Evolutionary conservation across 2,797 vertebrate species (phyloP).

Genomic region (Bryconaethiops microstoma): DNA sequence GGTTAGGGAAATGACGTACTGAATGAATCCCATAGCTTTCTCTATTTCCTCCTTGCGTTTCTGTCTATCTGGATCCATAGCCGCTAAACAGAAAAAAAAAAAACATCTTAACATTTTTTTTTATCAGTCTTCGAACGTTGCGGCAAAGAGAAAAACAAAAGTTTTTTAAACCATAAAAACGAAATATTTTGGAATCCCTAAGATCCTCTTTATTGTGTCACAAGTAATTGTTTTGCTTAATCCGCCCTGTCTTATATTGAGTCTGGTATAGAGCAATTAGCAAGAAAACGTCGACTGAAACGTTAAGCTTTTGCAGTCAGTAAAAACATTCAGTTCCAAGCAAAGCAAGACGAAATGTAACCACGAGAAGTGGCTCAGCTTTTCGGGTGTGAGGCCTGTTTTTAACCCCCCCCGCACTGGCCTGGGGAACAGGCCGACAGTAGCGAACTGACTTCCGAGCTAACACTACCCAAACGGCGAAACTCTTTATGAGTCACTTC

Average conservation of each 20-base stretch:
- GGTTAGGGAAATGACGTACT: conserved; percentile 80
- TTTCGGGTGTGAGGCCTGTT: conserved; percentile 14
- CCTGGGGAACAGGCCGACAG: conserved; percentile 13
- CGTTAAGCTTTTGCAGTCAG: neutral
- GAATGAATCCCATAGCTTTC: conserved; percentile 96
- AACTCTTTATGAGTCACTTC: neutral
- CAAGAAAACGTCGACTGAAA: neutral
- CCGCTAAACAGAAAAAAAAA: conserved; percentile 41
- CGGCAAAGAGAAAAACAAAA: neutral
- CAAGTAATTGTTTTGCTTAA: neutral
- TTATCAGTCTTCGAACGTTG: conserved; percentile 3
- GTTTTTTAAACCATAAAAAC: neutral
- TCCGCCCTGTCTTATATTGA: neutral
- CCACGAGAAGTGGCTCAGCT: neutral
- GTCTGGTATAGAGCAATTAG: neutral
- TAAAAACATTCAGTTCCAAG: neutral
- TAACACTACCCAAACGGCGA: too few relatives aligned
- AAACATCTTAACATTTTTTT: neutral
- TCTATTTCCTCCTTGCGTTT: conserved; percentile 96
- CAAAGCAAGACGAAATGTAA: neutral
- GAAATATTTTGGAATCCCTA: too few relatives aligned
- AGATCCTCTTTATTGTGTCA: too few relatives aligned
- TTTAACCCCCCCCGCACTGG: conserved; percentile 1
- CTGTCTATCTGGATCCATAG: conserved; percentile 87
- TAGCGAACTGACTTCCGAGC: neutral